Evolutionary conservation across 2,113 vertebrate genomes (phyloP), one percentile per base, ranked within the genome.

Genomic region (rabbit (Oryctolagus cuniculus)): DNA sequence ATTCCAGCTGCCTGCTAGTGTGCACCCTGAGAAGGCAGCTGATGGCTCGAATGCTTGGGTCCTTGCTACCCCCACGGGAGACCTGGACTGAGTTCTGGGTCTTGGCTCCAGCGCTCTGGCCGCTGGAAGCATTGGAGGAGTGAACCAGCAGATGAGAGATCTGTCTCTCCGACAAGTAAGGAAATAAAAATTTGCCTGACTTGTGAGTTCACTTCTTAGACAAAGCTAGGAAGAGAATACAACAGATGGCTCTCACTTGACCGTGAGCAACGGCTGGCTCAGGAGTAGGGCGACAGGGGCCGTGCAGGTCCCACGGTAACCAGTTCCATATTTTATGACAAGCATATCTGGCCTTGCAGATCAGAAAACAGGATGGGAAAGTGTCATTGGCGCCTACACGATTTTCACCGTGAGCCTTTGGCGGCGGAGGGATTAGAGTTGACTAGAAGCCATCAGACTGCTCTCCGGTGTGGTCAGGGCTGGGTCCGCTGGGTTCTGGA

Each of bases 141-240:
- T 58, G 13, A 58, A 16, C 55, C 15, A 58, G 55, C 19, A 58
- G 55, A 19, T 19, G 55, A 6, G 13, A 58, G 55, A 19, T 15
- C 55, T 58, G 12, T 19, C 55, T 58, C 55, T 19, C 17, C 29
- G 29, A 49, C 8, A 21, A 29, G 11, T 31, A 29, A 53, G 49
- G 75, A n/a, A 58, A 58, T 29, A 55, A 64, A n/a, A n/a, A 58
- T 74, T 3, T 36, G 25, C 34, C 49, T 61, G 34, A 72, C 58
- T 51, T 31, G 10, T 13, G 13, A 53, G 63, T 67, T 77, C 31
- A 29, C 53, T 77, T 70, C 49, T 66, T n/a, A 51, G n/a, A 53
- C 73, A 83, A 73, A 51, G 29, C 15, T 4, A 80, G 58, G 79
- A 44, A 80, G 77, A 90, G 29, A 84, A 66, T 55, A 63, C 91